These are phyloP conservation scores for Cyclina sinensis DNA, from an alignment of 1,140 invertebrate genomes.

Conservation along the genomic window DNA sequence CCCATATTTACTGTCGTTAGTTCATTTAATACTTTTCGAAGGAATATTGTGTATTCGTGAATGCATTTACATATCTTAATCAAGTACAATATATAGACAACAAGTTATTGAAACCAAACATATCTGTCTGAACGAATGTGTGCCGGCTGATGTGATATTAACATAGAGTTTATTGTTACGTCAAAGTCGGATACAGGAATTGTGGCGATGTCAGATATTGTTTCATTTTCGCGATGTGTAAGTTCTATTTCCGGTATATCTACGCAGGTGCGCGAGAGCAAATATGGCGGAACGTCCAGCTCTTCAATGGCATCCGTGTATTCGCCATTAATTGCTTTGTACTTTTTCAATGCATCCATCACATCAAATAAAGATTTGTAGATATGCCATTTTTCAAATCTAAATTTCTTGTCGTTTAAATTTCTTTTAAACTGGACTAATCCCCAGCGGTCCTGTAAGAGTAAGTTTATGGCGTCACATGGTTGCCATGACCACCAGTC, in stretches of 20 bases:
- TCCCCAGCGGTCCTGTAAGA: constrained; percentile 53
- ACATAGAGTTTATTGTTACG: constrained; percentile 38
- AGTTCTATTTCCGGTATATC: constrained; percentile 50
- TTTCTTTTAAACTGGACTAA: constrained; percentile 52
- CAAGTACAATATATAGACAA: not conserved
- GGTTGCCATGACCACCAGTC: constrained; percentile 57
- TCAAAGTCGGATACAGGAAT: constrained; percentile 7
- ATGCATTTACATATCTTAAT: not conserved
- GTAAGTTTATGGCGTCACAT: constrained; percentile 52
- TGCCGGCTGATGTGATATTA: constrained; percentile 34
- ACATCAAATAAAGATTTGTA: constrained; percentile 57
- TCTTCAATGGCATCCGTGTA: constrained; percentile 43
- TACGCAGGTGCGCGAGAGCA: constrained; percentile 33
- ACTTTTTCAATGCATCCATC: constrained; percentile 57
- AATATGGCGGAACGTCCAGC: constrained; percentile 61
- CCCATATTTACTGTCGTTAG: no score
- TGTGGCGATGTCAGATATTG: not conserved
- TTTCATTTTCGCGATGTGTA: constrained; percentile 6
- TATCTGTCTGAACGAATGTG: constrained; percentile 57
- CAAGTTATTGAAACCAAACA: constrained; percentile 29
- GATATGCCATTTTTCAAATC: constrained; percentile 50
- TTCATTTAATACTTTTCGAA: no score
- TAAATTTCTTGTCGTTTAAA: not conserved
- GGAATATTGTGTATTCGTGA: no score
- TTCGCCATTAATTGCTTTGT: constrained; percentile 37